These are phyloP conservation scores for Halocynthia aurantium DNA, from an alignment of 23 tunicate genomes.

Conservation along the genomic window DNA sequence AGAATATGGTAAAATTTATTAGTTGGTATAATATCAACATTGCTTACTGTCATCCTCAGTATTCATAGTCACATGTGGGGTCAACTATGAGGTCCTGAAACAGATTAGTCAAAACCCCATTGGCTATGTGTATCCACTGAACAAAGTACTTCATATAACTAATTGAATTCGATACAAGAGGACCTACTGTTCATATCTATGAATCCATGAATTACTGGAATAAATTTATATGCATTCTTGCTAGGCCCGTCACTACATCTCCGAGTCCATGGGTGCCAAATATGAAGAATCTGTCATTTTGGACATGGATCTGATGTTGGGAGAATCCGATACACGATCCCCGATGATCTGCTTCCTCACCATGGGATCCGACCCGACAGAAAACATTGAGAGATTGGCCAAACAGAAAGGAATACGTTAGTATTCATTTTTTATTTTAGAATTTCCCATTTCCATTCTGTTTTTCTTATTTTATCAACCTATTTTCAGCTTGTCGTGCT, in stretches of 20 bases:
- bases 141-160: background rate
- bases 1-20: no score
- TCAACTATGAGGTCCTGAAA: no score
- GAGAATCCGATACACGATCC: constrained; percentile 50
- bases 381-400: constrained; percentile 74
- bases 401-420: constrained; percentile 64
- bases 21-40: no score
- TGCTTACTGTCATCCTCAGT: no score
- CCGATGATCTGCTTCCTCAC: constrained; percentile 82
- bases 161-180: background rate
- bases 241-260: constrained; percentile 69
- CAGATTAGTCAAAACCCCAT: no score
- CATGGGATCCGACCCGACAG: constrained; percentile 91
- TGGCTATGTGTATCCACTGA: no score
- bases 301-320: constrained; percentile 77
- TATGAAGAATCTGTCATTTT: constrained; percentile 85
- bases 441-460: background rate
- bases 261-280: constrained; percentile 54
- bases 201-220: no score
- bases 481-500: constrained; percentile 48
- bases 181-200: background rate
- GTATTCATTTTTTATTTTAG: background rate
- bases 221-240: no score
- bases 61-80: no score
- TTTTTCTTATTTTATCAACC: background rate